Evolutionary conservation across 2,888 invertebrate species (phyloP), one percentile per base, ranked within the genome.

Genomic region (Gymnocheta viridis): DNA sequence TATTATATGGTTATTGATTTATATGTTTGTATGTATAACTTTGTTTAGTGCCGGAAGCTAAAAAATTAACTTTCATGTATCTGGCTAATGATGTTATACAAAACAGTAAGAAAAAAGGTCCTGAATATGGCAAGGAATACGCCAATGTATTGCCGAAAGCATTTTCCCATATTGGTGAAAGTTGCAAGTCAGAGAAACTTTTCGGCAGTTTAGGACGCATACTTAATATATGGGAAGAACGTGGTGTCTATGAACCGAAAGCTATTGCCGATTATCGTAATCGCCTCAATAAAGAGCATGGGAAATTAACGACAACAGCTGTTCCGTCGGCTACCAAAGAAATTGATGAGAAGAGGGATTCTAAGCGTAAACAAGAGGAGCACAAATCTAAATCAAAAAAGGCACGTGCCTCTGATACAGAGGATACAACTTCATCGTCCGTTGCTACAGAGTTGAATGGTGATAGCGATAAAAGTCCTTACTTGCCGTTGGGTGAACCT

Each of bases 41-140:
- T 38, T 64, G 27, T 70, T 12, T 93, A 98, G 98, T 95, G 3
- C 96, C 97, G 91, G 96, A 96, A 88, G 94, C 93, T 86, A 95
- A 96, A 88, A 98, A 98, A 90, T 93, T 99, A 74, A 98, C 98
- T 17, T 97, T 98, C 89, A 96, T 99, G 95, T 99, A 99, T 92
- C 93, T 99, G 88, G 99, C 99, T 38, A 99, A 99, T 93, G 99
- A 99, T 93, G 98, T 99, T 35, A 98, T 99, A 88, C 99, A 99
- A 91, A 99, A 99, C 89, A 98, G 98, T 91, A 97, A 97, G 91
- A 99, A 98, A 92, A 99, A 99, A 92, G 98, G 98, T 0, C 98
- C 98, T 0, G 98, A 99, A 91, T 99, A 96, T 92, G 96, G 96
- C 0, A 95, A 96, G 90, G 97, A 97, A 90, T 99, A 97, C 92